phyloP scores from a whole-genome alignment of 2,888 invertebrate genomes.

The Sipunculus nudus region DNA sequence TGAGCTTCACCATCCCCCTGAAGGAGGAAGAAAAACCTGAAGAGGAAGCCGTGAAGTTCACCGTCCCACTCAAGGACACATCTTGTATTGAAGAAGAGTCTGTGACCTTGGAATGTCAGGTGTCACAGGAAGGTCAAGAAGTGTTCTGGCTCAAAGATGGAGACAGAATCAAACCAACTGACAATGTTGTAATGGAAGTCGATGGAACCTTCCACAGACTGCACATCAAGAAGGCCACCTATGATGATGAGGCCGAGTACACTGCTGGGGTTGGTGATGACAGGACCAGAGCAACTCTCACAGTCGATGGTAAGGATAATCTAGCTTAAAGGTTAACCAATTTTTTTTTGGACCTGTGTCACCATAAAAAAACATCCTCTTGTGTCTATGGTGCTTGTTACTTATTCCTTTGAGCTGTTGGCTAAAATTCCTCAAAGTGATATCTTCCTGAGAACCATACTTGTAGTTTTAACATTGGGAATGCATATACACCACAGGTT shows the following conservation, averaged over 20 bases:
- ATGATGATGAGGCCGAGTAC: conserved; percentile 58
- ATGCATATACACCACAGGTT: too few species aligned
- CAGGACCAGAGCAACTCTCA: conserved; percentile 50
- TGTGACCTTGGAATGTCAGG: conserved; percentile 79
- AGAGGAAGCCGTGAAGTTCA: too few species aligned
- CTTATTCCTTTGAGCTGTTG: background rate
- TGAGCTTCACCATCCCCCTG: too few species aligned
- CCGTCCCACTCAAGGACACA: conserved; percentile 51
- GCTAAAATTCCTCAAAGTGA: too few species aligned
- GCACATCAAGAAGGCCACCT: conserved; percentile 49
- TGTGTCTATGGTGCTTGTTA: background rate
- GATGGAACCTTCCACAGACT: conserved; percentile 52
- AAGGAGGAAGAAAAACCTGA: too few species aligned
- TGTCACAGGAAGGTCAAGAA: conserved; percentile 80
- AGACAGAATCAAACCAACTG: conserved; percentile 40
- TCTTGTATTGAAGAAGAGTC: conserved; percentile 51
- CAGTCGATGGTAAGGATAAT: conserved; percentile 22
- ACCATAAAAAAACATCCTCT: too few species aligned
- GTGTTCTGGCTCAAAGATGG: conserved; percentile 80
- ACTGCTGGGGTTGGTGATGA: conserved; percentile 53
- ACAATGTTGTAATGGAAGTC: conserved; percentile 3
- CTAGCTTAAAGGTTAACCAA: background rate
- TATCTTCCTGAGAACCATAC: too few species aligned
- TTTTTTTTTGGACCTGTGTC: too few species aligned
- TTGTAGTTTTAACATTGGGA: too few species aligned